Conservation (phyloP, 2,797 vertebrate species). For the Anniella stebbinsi region DNA sequence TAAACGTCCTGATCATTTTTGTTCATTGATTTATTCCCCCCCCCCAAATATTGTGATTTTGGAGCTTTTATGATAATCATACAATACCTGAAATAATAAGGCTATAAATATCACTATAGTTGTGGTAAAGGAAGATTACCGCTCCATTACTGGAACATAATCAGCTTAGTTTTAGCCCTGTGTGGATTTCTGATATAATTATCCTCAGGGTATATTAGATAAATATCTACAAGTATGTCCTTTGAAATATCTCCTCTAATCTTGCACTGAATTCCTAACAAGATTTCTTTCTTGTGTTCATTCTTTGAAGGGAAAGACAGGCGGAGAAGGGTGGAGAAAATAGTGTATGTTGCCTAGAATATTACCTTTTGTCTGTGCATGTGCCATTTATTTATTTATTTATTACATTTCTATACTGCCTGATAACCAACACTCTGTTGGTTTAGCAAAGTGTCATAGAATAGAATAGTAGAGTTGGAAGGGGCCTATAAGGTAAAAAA, state of each 20-base stretch:
- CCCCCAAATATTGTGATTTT: slow-evolving; percentile 54
- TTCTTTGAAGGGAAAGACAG: slow-evolving; percentile 28
- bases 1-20: too few relatives aligned
- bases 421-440: neutral
- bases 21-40: too few relatives aligned
- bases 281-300: slow-evolving; percentile 61
- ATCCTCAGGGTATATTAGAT: slow-evolving; percentile 73
- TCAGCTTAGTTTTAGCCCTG: slow-evolving; percentile 64
- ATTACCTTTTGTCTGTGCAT: neutral
- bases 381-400: too few relatives aligned
- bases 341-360: slow-evolving; percentile 36
- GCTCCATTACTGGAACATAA: slow-evolving; percentile 66
- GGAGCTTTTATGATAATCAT: slow-evolving; percentile 59
- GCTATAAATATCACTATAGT: slow-evolving; percentile 58
- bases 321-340: slow-evolving; percentile 28
- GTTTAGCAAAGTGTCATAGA: neutral
- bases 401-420: neutral
- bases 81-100: slow-evolving; percentile 56
- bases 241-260: slow-evolving; percentile 72
- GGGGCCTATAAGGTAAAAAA: too few relatives aligned
- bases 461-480: too few relatives aligned
- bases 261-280: slow-evolving; percentile 69
- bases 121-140: slow-evolving; percentile 66
- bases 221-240: slow-evolving; percentile 67
- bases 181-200: slow-evolving; percentile 68